Conservation (phyloP, 2,797 vertebrate species). For the Cichlasoma orientale region DNA sequence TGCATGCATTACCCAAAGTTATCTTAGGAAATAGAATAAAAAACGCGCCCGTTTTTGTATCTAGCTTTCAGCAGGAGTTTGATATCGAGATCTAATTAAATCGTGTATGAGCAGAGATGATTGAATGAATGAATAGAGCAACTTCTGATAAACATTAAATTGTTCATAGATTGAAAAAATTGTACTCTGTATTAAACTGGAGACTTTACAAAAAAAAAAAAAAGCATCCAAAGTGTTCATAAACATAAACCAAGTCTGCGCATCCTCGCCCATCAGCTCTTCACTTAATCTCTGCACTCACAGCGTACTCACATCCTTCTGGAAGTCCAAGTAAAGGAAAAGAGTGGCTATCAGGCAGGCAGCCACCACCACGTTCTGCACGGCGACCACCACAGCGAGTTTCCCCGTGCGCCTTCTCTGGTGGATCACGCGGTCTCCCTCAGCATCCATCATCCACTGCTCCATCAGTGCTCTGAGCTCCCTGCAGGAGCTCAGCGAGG, state of each 20-base stretch:
- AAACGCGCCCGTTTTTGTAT: background rate
- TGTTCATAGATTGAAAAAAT: background rate
- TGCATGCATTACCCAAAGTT: background rate
- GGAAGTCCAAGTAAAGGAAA: slow-evolving; percentile 15
- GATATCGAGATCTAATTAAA: no score
- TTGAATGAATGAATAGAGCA: background rate
- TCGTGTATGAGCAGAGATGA: background rate
- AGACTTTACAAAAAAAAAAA: background rate
- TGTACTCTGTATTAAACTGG: background rate
- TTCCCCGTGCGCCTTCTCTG: background rate
- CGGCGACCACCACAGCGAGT: slow-evolving; percentile 38
- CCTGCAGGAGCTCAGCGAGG: slow-evolving; percentile 1
- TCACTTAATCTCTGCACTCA: background rate
- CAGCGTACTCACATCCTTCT: slow-evolving; percentile 29
- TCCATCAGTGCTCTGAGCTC: slow-evolving; percentile 21
- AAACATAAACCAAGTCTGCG: background rate
- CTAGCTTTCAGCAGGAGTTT: background rate
- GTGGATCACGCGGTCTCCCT: slow-evolving; percentile 7
- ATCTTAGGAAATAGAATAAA: no score
- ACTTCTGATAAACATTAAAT: background rate
- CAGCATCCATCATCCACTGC: slow-evolving; percentile 34
- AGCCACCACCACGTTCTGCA: slow-evolving; percentile 58
- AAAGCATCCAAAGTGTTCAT: background rate
- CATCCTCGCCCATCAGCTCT: background rate
- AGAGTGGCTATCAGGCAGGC: slow-evolving; percentile 42